Conservation (phyloP, 1,140 invertebrate species). For the Venturia canescens region DNA sequence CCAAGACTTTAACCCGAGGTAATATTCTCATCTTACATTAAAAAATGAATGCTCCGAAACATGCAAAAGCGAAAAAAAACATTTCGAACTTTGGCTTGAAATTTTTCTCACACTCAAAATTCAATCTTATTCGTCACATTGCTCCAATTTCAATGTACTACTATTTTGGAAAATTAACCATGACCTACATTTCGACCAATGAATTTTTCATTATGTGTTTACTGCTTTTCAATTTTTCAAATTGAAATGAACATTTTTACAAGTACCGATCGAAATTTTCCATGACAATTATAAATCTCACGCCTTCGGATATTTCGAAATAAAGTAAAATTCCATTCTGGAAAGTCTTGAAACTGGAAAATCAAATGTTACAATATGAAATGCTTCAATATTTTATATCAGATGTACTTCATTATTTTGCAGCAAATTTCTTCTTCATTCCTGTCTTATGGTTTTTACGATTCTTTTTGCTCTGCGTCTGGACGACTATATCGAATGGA, state of each 20-base stretch:
- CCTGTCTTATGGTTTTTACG: conserved; percentile 93
- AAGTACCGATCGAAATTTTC: too few relatives aligned
- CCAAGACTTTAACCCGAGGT: conserved; percentile 96
- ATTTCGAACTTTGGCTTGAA: not conserved
- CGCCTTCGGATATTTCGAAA: too few relatives aligned
- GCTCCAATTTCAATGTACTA: not conserved
- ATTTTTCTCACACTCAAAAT: not conserved
- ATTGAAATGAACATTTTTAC: too few relatives aligned
- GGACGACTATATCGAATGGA: conserved; percentile 93
- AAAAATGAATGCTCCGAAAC: not conserved
- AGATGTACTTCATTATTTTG: conserved; percentile 67
- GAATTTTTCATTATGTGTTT: too few relatives aligned
- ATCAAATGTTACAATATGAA: not conserved
- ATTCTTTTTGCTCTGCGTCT: conserved; percentile 92
- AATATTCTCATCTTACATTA: conserved; percentile 57
- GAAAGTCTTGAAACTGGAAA: too few relatives aligned
- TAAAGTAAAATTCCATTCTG: too few relatives aligned
- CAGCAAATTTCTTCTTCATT: conserved; percentile 98
- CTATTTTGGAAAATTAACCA: not conserved
- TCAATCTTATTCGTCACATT: not conserved
- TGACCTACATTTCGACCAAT: not conserved
- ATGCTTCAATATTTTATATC: conserved; percentile 7
- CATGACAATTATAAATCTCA: too few relatives aligned
- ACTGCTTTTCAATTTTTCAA: too few relatives aligned
- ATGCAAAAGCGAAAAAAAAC: not conserved